phyloP scores from a whole-genome alignment of 2,888 invertebrate genomes.

The Agrochola macilenta region DNA sequence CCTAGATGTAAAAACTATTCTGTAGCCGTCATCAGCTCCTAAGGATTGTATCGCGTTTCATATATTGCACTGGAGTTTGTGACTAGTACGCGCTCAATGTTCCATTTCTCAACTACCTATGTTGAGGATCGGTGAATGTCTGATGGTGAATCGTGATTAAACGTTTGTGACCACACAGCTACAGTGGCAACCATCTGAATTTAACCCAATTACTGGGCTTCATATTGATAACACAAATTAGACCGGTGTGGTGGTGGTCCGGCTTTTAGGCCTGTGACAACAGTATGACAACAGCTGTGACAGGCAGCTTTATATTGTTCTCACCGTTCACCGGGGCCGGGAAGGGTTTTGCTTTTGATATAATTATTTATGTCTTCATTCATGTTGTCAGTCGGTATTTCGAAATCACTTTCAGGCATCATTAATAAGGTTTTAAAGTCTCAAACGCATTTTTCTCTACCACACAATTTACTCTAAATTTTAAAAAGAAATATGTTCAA shows the following conservation, averaged over 20 bases:
- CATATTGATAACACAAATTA: neutral
- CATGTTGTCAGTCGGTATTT: neutral
- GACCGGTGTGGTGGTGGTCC: neutral
- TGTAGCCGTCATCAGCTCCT: too few relatives aligned
- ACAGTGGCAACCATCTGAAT: neutral
- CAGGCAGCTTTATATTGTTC: constrained; percentile 14
- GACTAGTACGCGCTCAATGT: neutral
- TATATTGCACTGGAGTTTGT: neutral
- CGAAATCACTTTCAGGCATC: neutral
- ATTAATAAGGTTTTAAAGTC: neutral
- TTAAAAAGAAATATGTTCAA: constrained; percentile 17
- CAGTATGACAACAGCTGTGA: constrained; percentile 39
- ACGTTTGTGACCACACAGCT: neutral
- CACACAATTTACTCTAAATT: neutral
- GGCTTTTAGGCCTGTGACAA: constrained; percentile 5
- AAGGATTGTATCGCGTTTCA: neutral
- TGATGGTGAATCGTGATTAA: too few relatives aligned
- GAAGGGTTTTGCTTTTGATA: neutral
- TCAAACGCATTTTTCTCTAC: neutral
- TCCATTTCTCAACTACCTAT: neutral
- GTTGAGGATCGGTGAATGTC: neutral
- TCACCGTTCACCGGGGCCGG: neutral
- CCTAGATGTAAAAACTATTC: too few relatives aligned
- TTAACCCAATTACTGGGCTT: neutral
- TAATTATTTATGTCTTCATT: neutral